Evolutionary conservation across 2,888 invertebrate genomes (phyloP), one percentile per base, ranked within the genome.

Genomic region (Amphipyra tragopoginis): DNA sequence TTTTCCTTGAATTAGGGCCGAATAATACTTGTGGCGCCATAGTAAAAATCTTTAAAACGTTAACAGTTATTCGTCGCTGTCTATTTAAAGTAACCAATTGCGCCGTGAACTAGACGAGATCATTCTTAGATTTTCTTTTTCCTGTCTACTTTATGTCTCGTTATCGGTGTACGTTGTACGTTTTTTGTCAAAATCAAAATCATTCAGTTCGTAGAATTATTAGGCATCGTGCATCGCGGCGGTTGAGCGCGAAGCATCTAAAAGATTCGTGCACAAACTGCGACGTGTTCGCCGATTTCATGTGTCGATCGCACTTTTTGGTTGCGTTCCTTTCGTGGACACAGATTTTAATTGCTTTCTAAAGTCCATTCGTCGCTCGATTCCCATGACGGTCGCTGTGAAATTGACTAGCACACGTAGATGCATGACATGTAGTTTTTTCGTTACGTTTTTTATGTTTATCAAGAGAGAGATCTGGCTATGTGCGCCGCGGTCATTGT

Each of bases 351-450:
- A 94, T 94, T 94, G 91, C 93, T 93, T 94, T 93, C 92, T 90
- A 91, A 91, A 92, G 87, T 90, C 88, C 88, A 91, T 91, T 91
- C 91, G 91, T 88, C 90, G 89, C 88, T 90, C 89, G 88, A 93
- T 93, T 94, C 94, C 93, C 94, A 94, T 92, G 94, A 91, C 93
- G 88, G 90, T 87, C 90, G 89, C 91, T 90, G 91, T 92, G 92
- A 93, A 93, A 93, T 93, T 88, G 93, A 91, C 92, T 89, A 90
- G 91, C 93, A 93, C 93, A 93, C 93, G 93, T 93, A 92, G 93
- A 92, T 93, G 93, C 94, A 93, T 94, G 94, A 94, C 94, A 93
- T 93, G 94, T 93, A 91, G 92, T 92, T 94, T 93, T 93, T 92
- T 91, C 88, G 87, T 87, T 86, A 83, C 79, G 70, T 84, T 87